Base-by-base conservation (phyloP, 2,888 invertebrate species). In the Eupsilia transversa region DNA sequence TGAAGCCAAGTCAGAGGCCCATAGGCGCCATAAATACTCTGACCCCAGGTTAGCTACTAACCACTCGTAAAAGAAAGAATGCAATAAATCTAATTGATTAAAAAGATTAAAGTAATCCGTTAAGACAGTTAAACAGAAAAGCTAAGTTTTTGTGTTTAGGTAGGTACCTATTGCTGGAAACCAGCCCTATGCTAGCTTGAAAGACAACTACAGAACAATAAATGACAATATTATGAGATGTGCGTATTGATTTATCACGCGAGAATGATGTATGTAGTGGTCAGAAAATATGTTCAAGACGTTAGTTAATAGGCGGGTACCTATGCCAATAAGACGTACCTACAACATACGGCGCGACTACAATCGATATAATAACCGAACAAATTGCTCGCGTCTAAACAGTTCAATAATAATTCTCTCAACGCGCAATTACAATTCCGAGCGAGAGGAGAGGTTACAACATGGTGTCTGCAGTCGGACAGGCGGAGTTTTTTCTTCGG, bases 401-500 rank as follows among this genome's bases (percentile, higher is more conserved):
- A 86, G 72, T 83, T 86, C 69, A 82, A 86, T 89, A 88, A 87
- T 87, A 86, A 87, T 87, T 87, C 84, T 87, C 82, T 89, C 88
- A 82, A 60, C 86, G 83, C 87, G 83, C 89, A 88, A 89, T 90
- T 88, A 90, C 87, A 87, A 88, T 87, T 76, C 77, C 76, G 77
- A 77, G 66, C 76, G 83, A 84, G 84, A 88, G 83, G 83, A 84
- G 84, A 88, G 83, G 82, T 86, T 86, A 86, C 93, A 92, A 91
- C 89, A 92, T 91, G 91, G 91, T 90, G 91, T 85, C 88, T 86
- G 70, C 66, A 80, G 81, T 73, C 75, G 85, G 83, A 84, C 90
- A 90, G 92, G 90, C 91, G 92, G 92, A 88, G 91, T 91, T 92
- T 92, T 92, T 92, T 92, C 87, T 91, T 87, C 72, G 74, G 78